A percentile compares a stretch with the other conserved stretches of the same genome.
Evolutionary conservation across 2,113 vertebrate genomes (phyloP).

Genomic region (Cavia aperea): DNA sequence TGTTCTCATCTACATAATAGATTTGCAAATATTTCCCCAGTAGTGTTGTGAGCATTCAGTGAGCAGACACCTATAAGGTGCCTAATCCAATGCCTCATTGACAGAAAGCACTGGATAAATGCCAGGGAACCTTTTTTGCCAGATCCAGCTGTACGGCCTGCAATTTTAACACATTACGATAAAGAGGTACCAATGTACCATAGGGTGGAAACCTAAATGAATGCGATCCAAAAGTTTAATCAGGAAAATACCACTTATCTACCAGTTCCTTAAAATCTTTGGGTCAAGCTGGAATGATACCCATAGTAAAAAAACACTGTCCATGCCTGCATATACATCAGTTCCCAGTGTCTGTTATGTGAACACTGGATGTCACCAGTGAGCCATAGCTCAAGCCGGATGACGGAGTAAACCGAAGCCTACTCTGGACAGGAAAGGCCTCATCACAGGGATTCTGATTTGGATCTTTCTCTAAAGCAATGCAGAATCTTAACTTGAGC

Average conservation of each 20-base stretch:
- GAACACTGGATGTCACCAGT: background rate
- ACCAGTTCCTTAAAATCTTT: background rate
- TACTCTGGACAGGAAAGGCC: background rate
- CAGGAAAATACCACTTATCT: background rate
- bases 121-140: background rate
- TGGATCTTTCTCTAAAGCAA: background rate
- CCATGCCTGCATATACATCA: rapidly evolving
- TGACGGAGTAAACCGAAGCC: background rate
- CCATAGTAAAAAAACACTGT: background rate
- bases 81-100: background rate
- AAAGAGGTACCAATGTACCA: background rate
- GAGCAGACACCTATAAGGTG: background rate
- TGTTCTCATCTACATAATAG: background rate
- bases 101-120: background rate
- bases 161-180: background rate
- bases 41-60: background rate
- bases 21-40: background rate
- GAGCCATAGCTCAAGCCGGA: background rate
- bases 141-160: background rate
- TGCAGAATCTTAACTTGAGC: background rate
- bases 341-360: background rate
- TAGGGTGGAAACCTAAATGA: background rate
- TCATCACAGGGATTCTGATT: background rate
- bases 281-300: background rate
- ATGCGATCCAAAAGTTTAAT: background rate